phyloP scores from a whole-genome alignment of 2,113 vertebrate genomes.

The Alethe castanea region DNA sequence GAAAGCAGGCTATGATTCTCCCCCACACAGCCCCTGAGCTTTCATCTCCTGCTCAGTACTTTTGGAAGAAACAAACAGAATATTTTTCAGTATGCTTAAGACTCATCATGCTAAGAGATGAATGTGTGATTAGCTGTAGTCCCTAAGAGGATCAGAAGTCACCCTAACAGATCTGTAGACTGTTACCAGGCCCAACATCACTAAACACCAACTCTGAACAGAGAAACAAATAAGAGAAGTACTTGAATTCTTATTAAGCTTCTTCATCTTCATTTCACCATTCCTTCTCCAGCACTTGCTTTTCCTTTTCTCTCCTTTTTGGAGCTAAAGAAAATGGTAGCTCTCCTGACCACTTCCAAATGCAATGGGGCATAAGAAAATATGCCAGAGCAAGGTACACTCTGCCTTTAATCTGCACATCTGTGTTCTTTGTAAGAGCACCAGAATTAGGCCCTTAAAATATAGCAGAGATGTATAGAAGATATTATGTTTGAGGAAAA shows the following conservation, averaged over 20 bases:
- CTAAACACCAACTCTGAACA: background rate
- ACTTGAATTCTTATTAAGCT: background rate
- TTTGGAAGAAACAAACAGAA: background rate
- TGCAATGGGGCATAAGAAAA: accelerated
- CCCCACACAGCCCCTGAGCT: background rate
- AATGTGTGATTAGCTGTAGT: background rate
- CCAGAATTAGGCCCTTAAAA: background rate
- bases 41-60: background rate
- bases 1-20: background rate
- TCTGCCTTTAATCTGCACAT: background rate
- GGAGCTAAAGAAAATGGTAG: background rate
- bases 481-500: background rate
- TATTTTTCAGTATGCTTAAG: background rate
- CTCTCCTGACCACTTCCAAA: background rate
- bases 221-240: background rate
- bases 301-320: background rate
- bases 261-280: background rate
- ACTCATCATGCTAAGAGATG: background rate
- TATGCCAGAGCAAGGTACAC: background rate
- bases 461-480: background rate
- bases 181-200: accelerated
- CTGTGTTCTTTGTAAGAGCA: background rate
- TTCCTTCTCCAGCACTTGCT: background rate
- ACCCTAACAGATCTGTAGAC: background rate
- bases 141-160: background rate